These are phyloP conservation scores for Brachionus manjavacas DNA, from an alignment of 1,140 invertebrate genomes.

Conservation along the genomic window DNA sequence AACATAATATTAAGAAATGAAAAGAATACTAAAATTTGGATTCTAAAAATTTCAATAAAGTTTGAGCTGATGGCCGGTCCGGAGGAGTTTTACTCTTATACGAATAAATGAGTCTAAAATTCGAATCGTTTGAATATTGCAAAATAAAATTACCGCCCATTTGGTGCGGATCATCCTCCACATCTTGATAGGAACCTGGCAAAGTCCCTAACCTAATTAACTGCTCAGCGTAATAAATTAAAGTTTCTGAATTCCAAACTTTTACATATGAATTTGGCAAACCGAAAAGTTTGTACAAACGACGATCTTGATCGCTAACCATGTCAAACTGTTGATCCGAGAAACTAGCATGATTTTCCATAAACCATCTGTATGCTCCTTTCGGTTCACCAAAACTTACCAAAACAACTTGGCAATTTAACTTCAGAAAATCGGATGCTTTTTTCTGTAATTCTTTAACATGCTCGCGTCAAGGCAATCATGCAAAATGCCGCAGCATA, in stretches of 20 bases:
- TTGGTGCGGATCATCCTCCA: constrained; percentile 40
- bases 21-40: not conserved
- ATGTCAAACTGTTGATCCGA: constrained; percentile 3
- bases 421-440: not conserved
- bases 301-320: constrained; percentile 1
- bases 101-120: not conserved
- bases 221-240: constrained; percentile 37
- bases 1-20: not conserved
- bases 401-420: constrained; percentile 30
- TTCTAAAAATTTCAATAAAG: constrained; percentile 4
- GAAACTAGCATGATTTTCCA: not conserved
- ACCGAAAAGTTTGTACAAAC: constrained; percentile 12
- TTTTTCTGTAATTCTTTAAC: not conserved
- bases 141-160: constrained; percentile 38
- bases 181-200: constrained; percentile 20
- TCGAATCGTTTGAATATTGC: not conserved
- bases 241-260: constrained; percentile 29
- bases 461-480: constrained; percentile 43
- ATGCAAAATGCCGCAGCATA: constrained; percentile 36
- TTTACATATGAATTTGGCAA: not conserved
- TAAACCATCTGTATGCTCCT: constrained; percentile 22
- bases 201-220: not conserved
- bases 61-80: not conserved
- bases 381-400: constrained; percentile 33
- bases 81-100: constrained; percentile 39